A percentile compares a stretch with the other conserved stretches of the same genome.
These are phyloP conservation scores for Dichetophora obliterata DNA, from an alignment of 2,888 invertebrate species.

Conservation along the genomic window DNA sequence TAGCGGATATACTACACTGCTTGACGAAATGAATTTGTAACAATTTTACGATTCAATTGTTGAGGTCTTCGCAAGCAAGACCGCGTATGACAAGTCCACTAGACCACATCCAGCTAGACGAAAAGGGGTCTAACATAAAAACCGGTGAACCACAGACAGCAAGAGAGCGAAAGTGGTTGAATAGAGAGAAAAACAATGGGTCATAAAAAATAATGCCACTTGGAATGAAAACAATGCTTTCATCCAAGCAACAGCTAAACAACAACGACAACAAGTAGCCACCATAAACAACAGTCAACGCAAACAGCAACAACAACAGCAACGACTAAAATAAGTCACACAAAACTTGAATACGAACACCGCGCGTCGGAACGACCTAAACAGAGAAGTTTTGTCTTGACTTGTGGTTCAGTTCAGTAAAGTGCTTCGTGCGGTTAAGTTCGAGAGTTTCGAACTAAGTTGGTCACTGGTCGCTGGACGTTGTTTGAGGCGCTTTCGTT, in stretches of 20 bases:
- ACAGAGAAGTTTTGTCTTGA: slow-evolving; percentile 19
- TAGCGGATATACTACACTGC: no score
- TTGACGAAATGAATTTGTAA: slow-evolving; percentile 8
- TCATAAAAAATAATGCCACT: slow-evolving; percentile 5
- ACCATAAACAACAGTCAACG: not conserved
- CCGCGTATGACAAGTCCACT: not conserved
- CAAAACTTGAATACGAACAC: not conserved
- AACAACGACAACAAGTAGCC: not conserved
- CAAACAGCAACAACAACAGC: not conserved
- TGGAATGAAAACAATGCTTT: not conserved
- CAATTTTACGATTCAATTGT: slow-evolving; percentile 19
- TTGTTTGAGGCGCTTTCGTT: slow-evolving; percentile 16
- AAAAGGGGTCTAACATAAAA: slow-evolving; percentile 7
- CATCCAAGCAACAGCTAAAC: not conserved
- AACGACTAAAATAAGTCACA: slow-evolving; percentile 5
- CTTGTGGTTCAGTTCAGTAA: slow-evolving; percentile 32
- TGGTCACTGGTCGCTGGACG: slow-evolving; percentile 5
- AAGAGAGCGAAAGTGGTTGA: slow-evolving; percentile 24
- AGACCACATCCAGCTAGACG: not conserved
- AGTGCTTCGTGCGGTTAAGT: slow-evolving; percentile 34
- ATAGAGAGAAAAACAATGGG: not conserved
- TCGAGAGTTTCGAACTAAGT: not conserved
- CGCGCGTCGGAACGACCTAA: not conserved
- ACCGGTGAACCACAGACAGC: slow-evolving; percentile 7
- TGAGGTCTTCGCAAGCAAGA: not conserved